Percentiles rank a stretch among this genome's conserved stretches.
Conservation (phyloP, 2,888 invertebrate species). For the Torymus texanus region DNA sequence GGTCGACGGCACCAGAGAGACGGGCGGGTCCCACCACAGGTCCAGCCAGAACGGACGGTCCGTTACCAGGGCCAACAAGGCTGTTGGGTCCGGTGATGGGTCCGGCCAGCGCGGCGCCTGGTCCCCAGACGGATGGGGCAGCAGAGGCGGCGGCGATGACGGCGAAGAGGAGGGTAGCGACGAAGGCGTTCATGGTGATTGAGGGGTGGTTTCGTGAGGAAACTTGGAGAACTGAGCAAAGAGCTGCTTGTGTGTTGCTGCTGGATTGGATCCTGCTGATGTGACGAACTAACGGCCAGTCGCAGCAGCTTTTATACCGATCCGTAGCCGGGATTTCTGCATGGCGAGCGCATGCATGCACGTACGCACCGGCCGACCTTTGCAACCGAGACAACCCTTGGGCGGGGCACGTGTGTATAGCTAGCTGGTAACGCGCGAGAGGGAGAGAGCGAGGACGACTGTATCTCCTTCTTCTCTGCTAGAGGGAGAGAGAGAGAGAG, state of each 20-base stretch:
- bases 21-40: conserved; percentile 69
- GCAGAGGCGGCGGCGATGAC: conserved; percentile 66
- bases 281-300: conserved; percentile 28
- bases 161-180: conserved; percentile 65
- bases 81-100: conserved; percentile 68
- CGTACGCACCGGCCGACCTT: conserved; percentile 6
- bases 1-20: conserved; percentile 72
- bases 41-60: conserved; percentile 68
- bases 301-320: conserved; percentile 49
- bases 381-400: conserved; percentile 46
- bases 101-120: conserved; percentile 67
- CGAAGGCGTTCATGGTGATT: conserved; percentile 64
- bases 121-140: conserved; percentile 67
- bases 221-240: conserved; percentile 63
- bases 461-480: conserved; percentile 14
- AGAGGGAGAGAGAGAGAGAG: background rate
- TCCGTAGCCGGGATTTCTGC: background rate
- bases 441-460: conserved; percentile 8
- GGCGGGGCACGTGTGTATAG: conserved; percentile 44
- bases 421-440: background rate
- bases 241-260: conserved; percentile 19
- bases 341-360: background rate
- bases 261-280: conserved; percentile 38
- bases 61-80: conserved; percentile 65
- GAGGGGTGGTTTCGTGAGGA: conserved; percentile 57